Evolutionary conservation across 2,888 invertebrate genomes (phyloP), one percentile per base, ranked within the genome.

Genomic region (Apodemia hepburni): DNA sequence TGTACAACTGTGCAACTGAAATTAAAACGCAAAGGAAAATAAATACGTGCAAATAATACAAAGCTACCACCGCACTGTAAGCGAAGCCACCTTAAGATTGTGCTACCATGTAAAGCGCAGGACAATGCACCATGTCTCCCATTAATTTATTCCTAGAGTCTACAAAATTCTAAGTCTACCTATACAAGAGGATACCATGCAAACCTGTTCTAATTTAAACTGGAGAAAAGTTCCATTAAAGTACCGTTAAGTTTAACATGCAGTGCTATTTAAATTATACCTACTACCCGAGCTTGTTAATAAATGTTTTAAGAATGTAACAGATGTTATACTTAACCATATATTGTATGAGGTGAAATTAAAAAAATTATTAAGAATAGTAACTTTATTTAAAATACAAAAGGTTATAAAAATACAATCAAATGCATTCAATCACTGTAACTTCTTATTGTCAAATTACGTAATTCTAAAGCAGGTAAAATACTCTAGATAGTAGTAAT

Each of bases 111-210:
- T 75, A 64, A 88, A 90, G 90, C 90, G 72, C 76, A 83, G 82
- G 84, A 87, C 79, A 80, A 91, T 91, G 91, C 91, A 91, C 91
- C 91, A 88, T 91, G 91, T 91, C 91, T 91, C 91, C 91, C 91
- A 88, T 87, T 89, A 85, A 82, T 84, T 87, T 85, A 81, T 78
- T 73, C 68, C 67, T 68, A 62, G 71, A 69, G 60, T 67, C 82
- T 79, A 83, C 80, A 71, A 72, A 71, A 71, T 73, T 67, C 74
- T 73, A 70, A 63, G 54, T 62, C 75, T 74, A 75, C 15, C 57
- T 57, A 57, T 57, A 57, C 57, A 57, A 57, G 57, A 29, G 57
- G 27, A 29, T 57, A 57, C 57, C 57, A 57, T 62, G 63, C 54
- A 42, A 61, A 62, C 61, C 60, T 58, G 61, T 22, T 17, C 18